phyloP scores from a whole-genome alignment of 1,140 invertebrate species.

The Aricia agestis region DNA sequence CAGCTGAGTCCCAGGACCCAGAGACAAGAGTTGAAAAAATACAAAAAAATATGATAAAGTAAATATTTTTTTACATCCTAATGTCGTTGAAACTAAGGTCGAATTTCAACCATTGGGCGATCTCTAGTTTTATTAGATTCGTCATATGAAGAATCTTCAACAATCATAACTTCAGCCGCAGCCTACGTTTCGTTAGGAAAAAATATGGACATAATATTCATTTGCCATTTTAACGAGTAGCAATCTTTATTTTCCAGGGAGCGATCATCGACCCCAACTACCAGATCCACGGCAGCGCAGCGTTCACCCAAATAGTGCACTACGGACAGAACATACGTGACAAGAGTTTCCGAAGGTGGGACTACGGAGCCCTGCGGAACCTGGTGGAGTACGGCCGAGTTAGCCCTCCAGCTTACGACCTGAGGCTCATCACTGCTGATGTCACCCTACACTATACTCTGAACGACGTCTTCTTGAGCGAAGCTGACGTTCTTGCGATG shows the following conservation, averaged over 20 bases:
- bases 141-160: too few relatives aligned
- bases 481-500: conserved; percentile 56
- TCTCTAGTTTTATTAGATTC: too few relatives aligned
- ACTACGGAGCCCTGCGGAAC: conserved; percentile 40
- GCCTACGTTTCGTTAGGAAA: too few relatives aligned
- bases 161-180: too few relatives aligned
- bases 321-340: conserved; percentile 57
- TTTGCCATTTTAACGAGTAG: background rate
- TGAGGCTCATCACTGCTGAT: conserved; percentile 42
- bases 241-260: conserved; percentile 13
- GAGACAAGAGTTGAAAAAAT: too few relatives aligned
- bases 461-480: conserved; percentile 45
- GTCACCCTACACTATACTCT: conserved; percentile 58
- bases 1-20: too few relatives aligned
- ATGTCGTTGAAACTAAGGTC: too few relatives aligned
- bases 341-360: conserved; percentile 47
- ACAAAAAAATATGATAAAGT: too few relatives aligned
- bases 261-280: conserved; percentile 5
- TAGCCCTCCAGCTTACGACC: conserved; percentile 43
- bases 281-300: conserved; percentile 38
- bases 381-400: conserved; percentile 37
- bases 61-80: too few relatives aligned
- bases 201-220: too few relatives aligned
- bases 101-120: too few relatives aligned
- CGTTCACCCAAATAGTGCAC: conserved; percentile 56